phyloP scores from a whole-genome alignment of 2,888 invertebrate species.

The Chrysolina haemoptera region DNA sequence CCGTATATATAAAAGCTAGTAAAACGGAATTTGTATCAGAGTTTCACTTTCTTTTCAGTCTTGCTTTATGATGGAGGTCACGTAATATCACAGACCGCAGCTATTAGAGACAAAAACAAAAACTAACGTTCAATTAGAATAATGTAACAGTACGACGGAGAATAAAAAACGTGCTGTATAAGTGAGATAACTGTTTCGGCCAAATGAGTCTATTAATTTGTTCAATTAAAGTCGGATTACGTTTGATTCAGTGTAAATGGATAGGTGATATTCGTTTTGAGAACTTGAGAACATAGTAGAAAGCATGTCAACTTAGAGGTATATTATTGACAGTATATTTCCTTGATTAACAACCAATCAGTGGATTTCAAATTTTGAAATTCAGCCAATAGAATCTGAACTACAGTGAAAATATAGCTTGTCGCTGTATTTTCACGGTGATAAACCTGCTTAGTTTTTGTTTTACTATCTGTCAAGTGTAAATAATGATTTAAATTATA shows the following conservation, averaged over 20 bases:
- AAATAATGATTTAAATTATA: too few relatives aligned
- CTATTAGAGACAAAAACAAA: constrained; percentile 24
- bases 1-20: constrained; percentile 26
- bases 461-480: too few relatives aligned
- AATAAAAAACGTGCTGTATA: not conserved
- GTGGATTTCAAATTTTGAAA: too few relatives aligned
- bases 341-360: too few relatives aligned
- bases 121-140: constrained; percentile 31
- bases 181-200: constrained; percentile 11
- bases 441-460: too few relatives aligned
- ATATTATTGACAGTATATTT: too few relatives aligned
- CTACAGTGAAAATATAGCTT: too few relatives aligned
- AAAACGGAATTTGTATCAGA: constrained; percentile 38
- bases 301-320: too few relatives aligned
- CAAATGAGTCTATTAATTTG: not conserved
- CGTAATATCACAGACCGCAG: constrained; percentile 36
- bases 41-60: constrained; percentile 40
- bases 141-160: constrained; percentile 20
- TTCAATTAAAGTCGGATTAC: not conserved
- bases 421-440: too few relatives aligned
- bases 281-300: too few relatives aligned
- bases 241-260: not conserved
- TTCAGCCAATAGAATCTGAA: too few relatives aligned
- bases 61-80: constrained; percentile 41
- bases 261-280: too few relatives aligned